phyloP scores from a whole-genome alignment of 2,113 vertebrate species.

The Butorides virescens region DNA sequence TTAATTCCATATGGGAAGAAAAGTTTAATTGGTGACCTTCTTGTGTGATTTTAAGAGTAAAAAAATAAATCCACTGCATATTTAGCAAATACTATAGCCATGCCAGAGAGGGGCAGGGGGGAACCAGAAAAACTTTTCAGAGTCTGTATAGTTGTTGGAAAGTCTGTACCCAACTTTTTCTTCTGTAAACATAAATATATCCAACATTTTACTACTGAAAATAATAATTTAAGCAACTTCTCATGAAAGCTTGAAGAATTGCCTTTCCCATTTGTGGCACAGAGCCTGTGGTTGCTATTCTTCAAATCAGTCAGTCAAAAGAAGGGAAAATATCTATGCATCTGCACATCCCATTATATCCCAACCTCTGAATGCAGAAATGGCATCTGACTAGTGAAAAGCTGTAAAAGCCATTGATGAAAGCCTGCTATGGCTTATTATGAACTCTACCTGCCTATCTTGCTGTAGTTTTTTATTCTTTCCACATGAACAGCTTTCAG shows the following conservation, averaged over 20 bases:
- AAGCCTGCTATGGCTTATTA: neutral
- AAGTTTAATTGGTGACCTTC: conserved; percentile 39
- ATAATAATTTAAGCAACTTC: conserved; percentile 35
- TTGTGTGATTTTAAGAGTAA: conserved; percentile 12
- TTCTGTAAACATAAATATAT: conserved; percentile 33
- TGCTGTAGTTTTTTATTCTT: neutral
- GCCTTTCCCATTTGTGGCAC: conserved; percentile 31
- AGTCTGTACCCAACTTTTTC: neutral
- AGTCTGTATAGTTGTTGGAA: neutral
- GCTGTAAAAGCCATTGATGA: conserved; percentile 42
- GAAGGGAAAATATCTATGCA: conserved; percentile 26
- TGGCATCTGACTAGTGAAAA: conserved; percentile 32
- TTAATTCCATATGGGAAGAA: conserved; percentile 32
- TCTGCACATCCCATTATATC: conserved; percentile 53
- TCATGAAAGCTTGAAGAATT: neutral
- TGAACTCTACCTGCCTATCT: conserved; percentile 23
- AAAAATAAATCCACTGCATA: conserved; percentile 38
- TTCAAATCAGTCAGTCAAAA: neutral
- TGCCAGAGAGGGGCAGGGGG: neutral
- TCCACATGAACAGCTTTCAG: conserved; percentile 12
- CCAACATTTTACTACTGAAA: conserved; percentile 19
- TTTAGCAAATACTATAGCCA: neutral
- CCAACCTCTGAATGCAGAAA: conserved; percentile 35
- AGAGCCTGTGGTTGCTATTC: conserved; percentile 15
- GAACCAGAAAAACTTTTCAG: neutral